These are phyloP conservation scores for Drosophila algonquin DNA, from an alignment of 2,888 invertebrate species.

Conservation along the genomic window DNA sequence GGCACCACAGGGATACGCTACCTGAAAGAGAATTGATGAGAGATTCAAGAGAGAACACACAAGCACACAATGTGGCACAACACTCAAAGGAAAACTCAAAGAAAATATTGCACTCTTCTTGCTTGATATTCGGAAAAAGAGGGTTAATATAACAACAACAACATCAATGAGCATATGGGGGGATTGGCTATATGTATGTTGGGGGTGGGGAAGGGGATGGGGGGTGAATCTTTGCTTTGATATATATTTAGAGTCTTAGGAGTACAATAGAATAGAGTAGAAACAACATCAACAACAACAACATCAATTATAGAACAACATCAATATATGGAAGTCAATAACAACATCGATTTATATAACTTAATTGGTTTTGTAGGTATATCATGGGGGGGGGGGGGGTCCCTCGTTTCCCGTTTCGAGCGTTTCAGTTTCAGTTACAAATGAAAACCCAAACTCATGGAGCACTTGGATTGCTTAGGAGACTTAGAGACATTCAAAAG, in stretches of 20 bases:
- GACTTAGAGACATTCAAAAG: slow-evolving; percentile 37
- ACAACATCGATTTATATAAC: slow-evolving; percentile 72
- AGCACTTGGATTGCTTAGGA: background rate
- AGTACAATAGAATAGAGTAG: slow-evolving; percentile 58
- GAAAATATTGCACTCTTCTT: background rate
- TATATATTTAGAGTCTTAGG: slow-evolving; percentile 41
- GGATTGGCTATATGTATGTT: slow-evolving; percentile 48
- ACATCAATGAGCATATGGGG: slow-evolving; percentile 42
- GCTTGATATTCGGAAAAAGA: slow-evolving; percentile 20
- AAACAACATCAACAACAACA: slow-evolving; percentile 74
- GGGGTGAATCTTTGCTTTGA: slow-evolving; percentile 38
- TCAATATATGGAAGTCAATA: slow-evolving; percentile 78
- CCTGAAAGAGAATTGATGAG: slow-evolving; percentile 63
- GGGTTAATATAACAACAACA: slow-evolving; percentile 39
- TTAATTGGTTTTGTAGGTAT: slow-evolving; percentile 6
- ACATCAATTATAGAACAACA: slow-evolving; percentile 76
- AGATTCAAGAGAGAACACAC: slow-evolving; percentile 45
- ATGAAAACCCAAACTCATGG: background rate
- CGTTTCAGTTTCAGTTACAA: background rate
- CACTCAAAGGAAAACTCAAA: slow-evolving; percentile 30
- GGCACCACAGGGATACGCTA: slow-evolving; percentile 62
- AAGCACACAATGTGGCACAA: slow-evolving; percentile 37
- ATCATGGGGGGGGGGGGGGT: no score
- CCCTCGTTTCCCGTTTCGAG: background rate
- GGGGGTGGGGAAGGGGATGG: background rate